Evolutionary conservation across 2,797 vertebrate genomes (phyloP), one percentile per base, ranked within the genome.

Genomic region (Staurois parvus): DNA sequence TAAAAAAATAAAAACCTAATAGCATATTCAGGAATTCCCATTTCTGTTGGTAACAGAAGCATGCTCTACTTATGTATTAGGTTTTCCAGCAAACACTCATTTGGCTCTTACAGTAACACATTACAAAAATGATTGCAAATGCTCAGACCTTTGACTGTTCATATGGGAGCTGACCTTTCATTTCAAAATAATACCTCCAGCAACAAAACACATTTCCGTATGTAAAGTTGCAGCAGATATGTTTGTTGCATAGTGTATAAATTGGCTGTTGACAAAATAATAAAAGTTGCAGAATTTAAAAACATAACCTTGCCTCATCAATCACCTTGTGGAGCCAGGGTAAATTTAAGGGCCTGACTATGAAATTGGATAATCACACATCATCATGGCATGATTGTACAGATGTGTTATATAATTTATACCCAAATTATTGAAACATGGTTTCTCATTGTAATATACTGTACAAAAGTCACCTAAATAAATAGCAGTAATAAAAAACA

Each of bases 81-180:
- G 13, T 29, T 82, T 75, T 67, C 56, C 72, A 82, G 80, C 70
- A 73, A 74, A 32, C 10, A 15, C 48, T 81, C 67, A 66, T 82
- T 75, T 30, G 6, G 34, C 80, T 73, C 72, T 82, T 82, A 74
- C 72, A 67, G 70, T 74, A 75, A 82, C 80, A 74, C 79, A 81
- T 81, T 72, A 64, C 56, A 81, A 72, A 81, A 56, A 72, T 74
- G 70, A 64, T 75, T 82, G 80, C 79, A 32, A 75, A 64, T 67
- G 64, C 72, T 66, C 29, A 82, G 52, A 82, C 80, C 80, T 82
- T 82, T 82, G 80, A 75, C 80, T 75, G 72, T 75, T 82, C 59
- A 74, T 75, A 64, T 74, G n/a, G 64, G 59, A 42, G 59, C 72
- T 82, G 80, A 73, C 80, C 80, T 82, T 74, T 74, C 72, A 73